Evolutionary conservation across 2,113 vertebrate genomes (phyloP).

Genomic region (Dascyllus trimaculatus): DNA sequence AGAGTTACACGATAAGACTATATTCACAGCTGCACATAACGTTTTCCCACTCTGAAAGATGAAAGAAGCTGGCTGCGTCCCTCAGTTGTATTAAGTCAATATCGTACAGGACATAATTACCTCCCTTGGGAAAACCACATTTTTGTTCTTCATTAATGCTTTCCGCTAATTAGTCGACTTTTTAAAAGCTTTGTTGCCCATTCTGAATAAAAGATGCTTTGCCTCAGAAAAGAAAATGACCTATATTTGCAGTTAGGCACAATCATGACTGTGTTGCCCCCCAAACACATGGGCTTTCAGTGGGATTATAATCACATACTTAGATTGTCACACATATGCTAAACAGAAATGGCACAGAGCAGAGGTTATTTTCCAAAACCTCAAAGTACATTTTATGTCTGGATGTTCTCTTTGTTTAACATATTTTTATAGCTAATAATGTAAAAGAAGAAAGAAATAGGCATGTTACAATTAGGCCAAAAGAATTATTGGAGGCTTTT

Average conservation of each 20-base stretch:
- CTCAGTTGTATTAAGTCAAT: slow-evolving; percentile 80
- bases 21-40: slow-evolving; percentile 29
- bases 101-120: slow-evolving; percentile 81
- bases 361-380: neutral
- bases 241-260: slow-evolving; percentile 64
- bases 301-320: neutral
- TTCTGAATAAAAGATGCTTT: slow-evolving; percentile 60
- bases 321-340: slow-evolving; percentile 4
- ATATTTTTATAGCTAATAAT: neutral
- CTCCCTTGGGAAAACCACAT: slow-evolving; percentile 67
- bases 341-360: neutral
- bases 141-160: slow-evolving; percentile 76
- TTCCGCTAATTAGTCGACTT: slow-evolving; percentile 76
- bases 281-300: neutral
- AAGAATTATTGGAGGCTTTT: neutral
- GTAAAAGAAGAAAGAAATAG: neutral
- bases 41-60: slow-evolving; percentile 64
- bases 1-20: neutral
- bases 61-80: slow-evolving; percentile 58
- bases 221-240: slow-evolving; percentile 68
- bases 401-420: slow-evolving; percentile 34
- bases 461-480: neutral
- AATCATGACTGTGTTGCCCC: slow-evolving; percentile 27
- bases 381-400: neutral
- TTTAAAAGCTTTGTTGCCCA: slow-evolving; percentile 61